Percentiles rank a stretch among this genome's conserved stretches.
phyloP scores from a whole-genome alignment of 2,113 vertebrate species.

The Microtus ochrogaster region DNA sequence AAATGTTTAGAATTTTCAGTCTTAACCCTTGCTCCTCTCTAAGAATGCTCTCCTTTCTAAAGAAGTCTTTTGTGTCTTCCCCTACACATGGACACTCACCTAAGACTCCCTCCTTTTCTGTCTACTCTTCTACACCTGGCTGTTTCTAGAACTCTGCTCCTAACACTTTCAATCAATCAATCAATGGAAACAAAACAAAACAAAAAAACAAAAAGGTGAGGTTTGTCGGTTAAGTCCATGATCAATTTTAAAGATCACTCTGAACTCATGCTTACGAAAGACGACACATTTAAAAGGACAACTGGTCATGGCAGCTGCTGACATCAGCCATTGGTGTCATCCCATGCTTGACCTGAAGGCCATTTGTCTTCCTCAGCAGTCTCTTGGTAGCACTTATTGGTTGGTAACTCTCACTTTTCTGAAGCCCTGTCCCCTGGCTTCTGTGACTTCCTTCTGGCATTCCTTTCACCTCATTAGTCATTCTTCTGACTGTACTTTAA shows the following conservation, averaged over 20 bases:
- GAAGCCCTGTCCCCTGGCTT: background rate
- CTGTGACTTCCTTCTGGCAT: background rate
- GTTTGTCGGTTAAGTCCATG: no score
- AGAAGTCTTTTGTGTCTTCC: slow-evolving; percentile 19
- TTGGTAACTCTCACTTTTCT: background rate
- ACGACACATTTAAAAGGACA: no score
- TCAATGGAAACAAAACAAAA: no score
- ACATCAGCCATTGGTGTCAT: background rate
- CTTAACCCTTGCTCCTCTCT: background rate
- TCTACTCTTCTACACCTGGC: background rate
- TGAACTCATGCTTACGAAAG: no score
- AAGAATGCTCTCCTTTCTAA: background rate
- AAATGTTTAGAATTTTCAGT: background rate
- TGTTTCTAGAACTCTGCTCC: background rate
- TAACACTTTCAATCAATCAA: background rate
- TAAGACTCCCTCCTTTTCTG: background rate
- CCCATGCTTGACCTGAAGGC: background rate
- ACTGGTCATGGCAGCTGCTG: background rate
- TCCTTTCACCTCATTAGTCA: background rate
- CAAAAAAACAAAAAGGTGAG: no score
- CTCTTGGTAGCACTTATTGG: background rate
- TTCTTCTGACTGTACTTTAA: background rate
- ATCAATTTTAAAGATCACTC: no score
- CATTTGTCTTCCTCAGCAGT: background rate
- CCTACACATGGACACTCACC: background rate